Evolutionary conservation across 1,140 invertebrate species (phyloP).

Genomic region (Penaeus japonicus): DNA sequence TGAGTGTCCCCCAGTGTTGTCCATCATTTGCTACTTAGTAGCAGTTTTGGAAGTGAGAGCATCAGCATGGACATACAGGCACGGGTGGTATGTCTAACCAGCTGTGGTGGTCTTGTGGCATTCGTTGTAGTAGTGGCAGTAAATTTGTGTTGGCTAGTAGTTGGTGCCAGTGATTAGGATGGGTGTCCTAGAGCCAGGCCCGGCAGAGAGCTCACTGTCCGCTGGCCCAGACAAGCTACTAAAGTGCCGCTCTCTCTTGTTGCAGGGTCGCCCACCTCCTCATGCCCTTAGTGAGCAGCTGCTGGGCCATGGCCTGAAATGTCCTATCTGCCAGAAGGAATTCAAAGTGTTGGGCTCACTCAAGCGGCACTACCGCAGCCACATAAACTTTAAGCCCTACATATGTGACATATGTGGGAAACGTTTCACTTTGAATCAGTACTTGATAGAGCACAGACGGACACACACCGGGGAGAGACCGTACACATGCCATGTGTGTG

Average conservation of each 20-base stretch:
- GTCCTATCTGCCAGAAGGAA: constrained; percentile 73
- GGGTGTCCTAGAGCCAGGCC: constrained; percentile 25
- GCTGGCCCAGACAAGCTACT: constrained; percentile 57
- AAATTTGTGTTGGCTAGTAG: not conserved
- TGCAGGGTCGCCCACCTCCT: constrained; percentile 57
- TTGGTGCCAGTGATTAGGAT: not conserved
- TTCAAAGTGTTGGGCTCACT: constrained; percentile 67
- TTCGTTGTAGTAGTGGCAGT: not conserved
- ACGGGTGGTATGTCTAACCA: too few species aligned
- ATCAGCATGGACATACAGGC: too few species aligned
- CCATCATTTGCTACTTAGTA: too few species aligned
- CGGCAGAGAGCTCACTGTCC: constrained; percentile 23
- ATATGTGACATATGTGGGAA: constrained; percentile 66
- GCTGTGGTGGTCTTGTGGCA: constrained; percentile 1
- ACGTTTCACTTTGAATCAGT: constrained; percentile 72
- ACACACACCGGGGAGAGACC: constrained; percentile 80
- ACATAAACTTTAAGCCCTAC: constrained; percentile 67
- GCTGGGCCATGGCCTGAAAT: constrained; percentile 66
- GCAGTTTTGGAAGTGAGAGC: too few species aligned
- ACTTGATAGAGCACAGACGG: constrained; percentile 84
- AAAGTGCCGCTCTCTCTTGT: constrained; percentile 59
- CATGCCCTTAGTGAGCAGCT: constrained; percentile 55
- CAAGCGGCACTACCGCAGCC: constrained; percentile 63
- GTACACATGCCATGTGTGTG: constrained; percentile 78
- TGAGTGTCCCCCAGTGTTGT: too few species aligned